Evolutionary conservation across 2,888 invertebrate genomes (phyloP), one percentile per base, ranked within the genome.

Genomic region (Hyles lineata): DNA sequence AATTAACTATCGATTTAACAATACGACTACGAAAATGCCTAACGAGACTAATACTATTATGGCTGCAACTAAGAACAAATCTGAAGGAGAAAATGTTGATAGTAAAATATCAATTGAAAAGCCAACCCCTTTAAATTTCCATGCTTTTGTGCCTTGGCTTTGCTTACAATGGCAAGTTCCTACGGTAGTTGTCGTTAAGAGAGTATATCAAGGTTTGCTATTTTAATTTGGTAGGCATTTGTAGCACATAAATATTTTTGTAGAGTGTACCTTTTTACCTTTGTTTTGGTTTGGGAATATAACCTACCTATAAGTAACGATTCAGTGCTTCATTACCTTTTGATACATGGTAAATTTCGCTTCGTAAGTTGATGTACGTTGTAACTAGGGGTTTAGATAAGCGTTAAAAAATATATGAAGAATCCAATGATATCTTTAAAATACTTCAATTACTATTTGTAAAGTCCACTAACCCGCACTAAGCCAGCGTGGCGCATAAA

Each of bases 111-210:
- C 67, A 11, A 55, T 19, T 9, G 71, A 72, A 25, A 75, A 71
- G n/a, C 82, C 82, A 0, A 83, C 82, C 55, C 90, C 90, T 6
- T 67, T 79, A 59, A 82, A 89, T 63, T 90, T 91, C 70, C 86
- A 88, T 23, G 63, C 69, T 7, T 91, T 89, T 70, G 55, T 91
- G 43, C 90, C 90, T n/a, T 90, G 90, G 89, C 74, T 83, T 15
- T 89, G 89, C 69, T 52, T 74, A 55, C 74, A 85, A 77, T 84
- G 82, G 80, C 73, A 83, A 69, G 73, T 78, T 3, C 78, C 81
- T 43, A 73, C 78, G 6, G n/a, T 72, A 19, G 82, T 89, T 15
- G 21, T 73, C 1, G 77, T 89, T 23, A 78, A 35, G 15, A 79
- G 78, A 74, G 52, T 74, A 2, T 3, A 52, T 50, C 79, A 82